Base-by-base conservation (phyloP, 2,797 vertebrate species). In the Oryzias sinensis region DNA sequence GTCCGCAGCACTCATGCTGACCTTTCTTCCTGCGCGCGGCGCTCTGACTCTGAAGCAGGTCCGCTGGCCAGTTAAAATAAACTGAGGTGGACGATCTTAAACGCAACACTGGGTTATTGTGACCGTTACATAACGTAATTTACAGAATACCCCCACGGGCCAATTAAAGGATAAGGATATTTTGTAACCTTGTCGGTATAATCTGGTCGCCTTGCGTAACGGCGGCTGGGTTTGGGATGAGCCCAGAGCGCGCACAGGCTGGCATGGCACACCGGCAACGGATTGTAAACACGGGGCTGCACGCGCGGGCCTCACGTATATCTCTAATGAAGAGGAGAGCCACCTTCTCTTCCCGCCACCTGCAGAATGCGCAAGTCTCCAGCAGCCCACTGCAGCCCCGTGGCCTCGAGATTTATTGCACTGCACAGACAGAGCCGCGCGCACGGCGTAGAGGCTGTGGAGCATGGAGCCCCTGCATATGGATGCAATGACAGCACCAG, bases 291-390 rank as follows among this genome's bases (percentile, higher is more conserved):
- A 80, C 53, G 60, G 33, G 67, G 57, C 70, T 67, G 78, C 74
- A 66, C 74, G 60, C 74, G 60, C 59, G 82, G 87, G 86, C 86
- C 88, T 84, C 75, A 50, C 16, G 79, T 68, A 60, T 76, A 68
- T 80, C 73, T 73, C 65, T 79, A 83, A 79, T 79, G 86, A 83
- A 87, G 83, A 87, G 83, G 63, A 77, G 68, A 83, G 76, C 72
- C 80, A 84, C 82, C 85, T 85, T 85, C 91, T 89, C 77, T 79
- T 77, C 63, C 87, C 93, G 92, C 93, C 95, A 95, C 95, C 95
- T 96, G 96, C 95, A 95, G 94, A 94, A 94, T 93, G 94, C 93
- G 93, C 94, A 93, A 90, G 88, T 92, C 93, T 91, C 75, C 72
- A 88, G 42, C 44, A 89, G 79, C 84, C 81, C 91, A 89, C 92